Base-by-base conservation (phyloP, 2,797 vertebrate genomes). In the Onychomys torridus region DNA sequence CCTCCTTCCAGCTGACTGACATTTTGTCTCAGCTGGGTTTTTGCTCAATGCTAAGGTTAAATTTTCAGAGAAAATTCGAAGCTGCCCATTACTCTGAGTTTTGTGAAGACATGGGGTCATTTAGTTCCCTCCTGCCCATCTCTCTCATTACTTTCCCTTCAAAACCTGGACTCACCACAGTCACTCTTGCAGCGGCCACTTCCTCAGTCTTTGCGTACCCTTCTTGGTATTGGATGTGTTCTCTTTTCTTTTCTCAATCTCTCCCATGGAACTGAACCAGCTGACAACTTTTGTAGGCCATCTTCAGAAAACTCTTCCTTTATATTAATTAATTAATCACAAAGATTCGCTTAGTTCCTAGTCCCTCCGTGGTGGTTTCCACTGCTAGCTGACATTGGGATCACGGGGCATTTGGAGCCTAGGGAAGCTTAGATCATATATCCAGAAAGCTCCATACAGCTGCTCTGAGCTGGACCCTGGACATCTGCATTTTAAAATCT, bases 21-120 rank as follows among this genome's bases (percentile, higher is more conserved):
- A 12, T 61, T 94, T 87, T 91, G 43, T 79, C 76, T 89, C 78
- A 84, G 14, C 21, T 29, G 16, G 49, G 27, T 6, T 91, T 96
- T 89, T 59, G 52, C 71, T 67, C 67, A 93, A 76, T 69, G 23
- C 19, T 75, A 75, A 93, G 32, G 57, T 73, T 95, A 14, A 57
- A 59, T 55, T 79, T 83, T 55, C 55, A 76, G 57, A 81, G n/a
- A 67, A 73, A 40, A 59, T 27, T 23, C 6, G 34, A 1, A 63
- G 17, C n/a, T 63, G 55, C 19, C 25, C 6, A 29, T 87, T 46
- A 77, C 61, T 86, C 27, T 25, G 32, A 37, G 11, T 59, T 67
- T 13, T 81, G n/a, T 61, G 46, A 86, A 90, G 65, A 59, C 6
- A 23, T 63, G 5, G 14, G 78, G 67, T 82, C 69, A 73, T 27